Percentiles rank a stretch among this genome's conserved stretches.
Conservation (phyloP, 2,888 invertebrate species). For the Ormia ochracea region DNA sequence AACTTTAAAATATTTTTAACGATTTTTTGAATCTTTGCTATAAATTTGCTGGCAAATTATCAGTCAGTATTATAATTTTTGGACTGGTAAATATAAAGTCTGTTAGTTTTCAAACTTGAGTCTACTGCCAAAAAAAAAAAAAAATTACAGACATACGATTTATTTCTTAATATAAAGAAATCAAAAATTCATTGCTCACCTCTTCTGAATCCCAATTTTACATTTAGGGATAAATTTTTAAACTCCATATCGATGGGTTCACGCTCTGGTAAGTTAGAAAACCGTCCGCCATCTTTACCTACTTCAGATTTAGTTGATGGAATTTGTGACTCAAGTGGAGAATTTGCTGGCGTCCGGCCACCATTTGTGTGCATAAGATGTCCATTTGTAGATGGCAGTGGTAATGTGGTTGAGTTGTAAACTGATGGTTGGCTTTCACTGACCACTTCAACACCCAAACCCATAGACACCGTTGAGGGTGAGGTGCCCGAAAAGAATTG, state of each 20-base stretch:
- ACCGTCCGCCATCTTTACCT: constrained; percentile 63
- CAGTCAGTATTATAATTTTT: too few relatives aligned
- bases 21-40: too few relatives aligned
- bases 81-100: too few relatives aligned
- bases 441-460: constrained; percentile 69
- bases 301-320: constrained; percentile 8
- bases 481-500: constrained; percentile 67
- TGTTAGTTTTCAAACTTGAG: too few relatives aligned
- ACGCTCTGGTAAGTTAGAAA: constrained; percentile 75
- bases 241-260: constrained; percentile 85
- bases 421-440: constrained; percentile 65
- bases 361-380: constrained; percentile 1
- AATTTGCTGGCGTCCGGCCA: constrained; percentile 38
- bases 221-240: constrained; percentile 84
- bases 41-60: too few relatives aligned
- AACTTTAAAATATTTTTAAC: too few relatives aligned
- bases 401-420: constrained; percentile 70
- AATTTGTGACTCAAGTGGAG: constrained; percentile 27
- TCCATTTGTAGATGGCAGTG: constrained; percentile 65
- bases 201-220: constrained; percentile 84
- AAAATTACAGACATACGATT: too few relatives aligned
- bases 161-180: too few relatives aligned
- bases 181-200: constrained; percentile 79
- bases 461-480: constrained; percentile 65
- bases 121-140: too few relatives aligned